Evolutionary conservation across 2,113 vertebrate species (phyloP), one percentile per base, ranked within the genome.

Genomic region (Delphinapterus leucas): DNA sequence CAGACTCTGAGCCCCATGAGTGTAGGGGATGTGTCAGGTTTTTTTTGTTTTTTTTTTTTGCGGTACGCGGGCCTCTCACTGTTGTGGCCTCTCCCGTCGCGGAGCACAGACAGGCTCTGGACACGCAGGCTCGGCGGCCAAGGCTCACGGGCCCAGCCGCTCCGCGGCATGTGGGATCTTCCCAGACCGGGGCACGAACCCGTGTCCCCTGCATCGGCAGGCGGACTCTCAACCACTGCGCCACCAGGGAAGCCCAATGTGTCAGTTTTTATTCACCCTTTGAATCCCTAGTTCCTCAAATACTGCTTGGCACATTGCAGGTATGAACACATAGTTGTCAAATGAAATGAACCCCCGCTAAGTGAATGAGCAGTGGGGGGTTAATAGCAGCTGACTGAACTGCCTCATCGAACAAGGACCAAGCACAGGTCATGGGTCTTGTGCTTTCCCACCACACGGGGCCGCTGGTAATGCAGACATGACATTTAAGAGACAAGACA

Each of bases 351-450:
- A 28, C 26, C 28, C 38, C 25, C 6, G 8, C 38, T 23, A 0
- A 25, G 3, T 11, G 20, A 33, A 28, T 1, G 55, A 25, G 12
- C 36, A 3, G 8, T 0, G 1, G 15, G 3, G 1, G 2, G 23
- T 31, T 41, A 17, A 3, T 13, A 28, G 2, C 1, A 3, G 15
- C 36, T 53, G 61, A 36, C 70, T 17, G 44, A 28, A 44, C 55
- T 2, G 21, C 8, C 5, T 81, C 49, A 20, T 58, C 0, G 14
- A n/a, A 41, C 74, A 8, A 44, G 86, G 60, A 36, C 10, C 8
- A 21, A 17, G 70, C n/a, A 18, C 23, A 53, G n/a, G 28, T 9
- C 33, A 10, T 1, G 47, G 18, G 38, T 20, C 18, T 23, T 5
- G 6, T 21, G n/a, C 15, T 36, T 60, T 21, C 41, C n/a, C 3